These are phyloP conservation scores for Therioaphis trifolii DNA, from an alignment of 2,888 invertebrate genomes.

Conservation along the genomic window DNA sequence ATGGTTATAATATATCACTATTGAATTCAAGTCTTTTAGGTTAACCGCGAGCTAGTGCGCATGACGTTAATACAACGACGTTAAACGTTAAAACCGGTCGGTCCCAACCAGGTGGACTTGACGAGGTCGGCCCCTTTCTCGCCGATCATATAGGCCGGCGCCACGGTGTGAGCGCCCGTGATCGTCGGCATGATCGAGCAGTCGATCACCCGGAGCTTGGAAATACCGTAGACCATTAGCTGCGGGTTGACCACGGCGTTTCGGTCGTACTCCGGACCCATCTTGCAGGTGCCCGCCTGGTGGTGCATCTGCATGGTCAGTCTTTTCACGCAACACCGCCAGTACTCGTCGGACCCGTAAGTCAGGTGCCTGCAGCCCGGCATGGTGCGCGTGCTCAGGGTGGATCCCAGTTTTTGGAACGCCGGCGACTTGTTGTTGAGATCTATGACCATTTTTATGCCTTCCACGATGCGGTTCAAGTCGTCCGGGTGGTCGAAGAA, in stretches of 20 bases:
- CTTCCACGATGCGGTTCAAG: conserved; percentile 79
- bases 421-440: conserved; percentile 72
- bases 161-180: conserved; percentile 72
- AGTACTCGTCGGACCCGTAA: conserved; percentile 78
- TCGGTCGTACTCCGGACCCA: conserved; percentile 66
- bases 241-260: conserved; percentile 67
- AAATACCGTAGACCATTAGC: conserved; percentile 70
- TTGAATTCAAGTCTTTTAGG: too few relatives aligned
- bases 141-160: conserved; percentile 73
- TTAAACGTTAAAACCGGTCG: too few relatives aligned
- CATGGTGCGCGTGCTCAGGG: conserved; percentile 73
- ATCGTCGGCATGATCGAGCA: conserved; percentile 73
- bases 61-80: too few relatives aligned
- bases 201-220: conserved; percentile 71
- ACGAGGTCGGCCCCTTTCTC: conserved; percentile 73
- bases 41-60: too few relatives aligned
- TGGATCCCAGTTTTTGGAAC: conserved; percentile 72
- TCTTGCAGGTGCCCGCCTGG: conserved; percentile 69
- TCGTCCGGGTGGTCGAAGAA: conserved; percentile 78
- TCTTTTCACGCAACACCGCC: conserved; percentile 79
- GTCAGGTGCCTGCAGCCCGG: conserved; percentile 76
- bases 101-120: conserved; percentile 66
- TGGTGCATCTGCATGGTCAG: conserved; percentile 80
- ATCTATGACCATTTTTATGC: conserved; percentile 70
- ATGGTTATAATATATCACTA: too few relatives aligned